Evolutionary conservation across 2,888 invertebrate species (phyloP).

Genomic region (Rotaria macrura): DNA sequence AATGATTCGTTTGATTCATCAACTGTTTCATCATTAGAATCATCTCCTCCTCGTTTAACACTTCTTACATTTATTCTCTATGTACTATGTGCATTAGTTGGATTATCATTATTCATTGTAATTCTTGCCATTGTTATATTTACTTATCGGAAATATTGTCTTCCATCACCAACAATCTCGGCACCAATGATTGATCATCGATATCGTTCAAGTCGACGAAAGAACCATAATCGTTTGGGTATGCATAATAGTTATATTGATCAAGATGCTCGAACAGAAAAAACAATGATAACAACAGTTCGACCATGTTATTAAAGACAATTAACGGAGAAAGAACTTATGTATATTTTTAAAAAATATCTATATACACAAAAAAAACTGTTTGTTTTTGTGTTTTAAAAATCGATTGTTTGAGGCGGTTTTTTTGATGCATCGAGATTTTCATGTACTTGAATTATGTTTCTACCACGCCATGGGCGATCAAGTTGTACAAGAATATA

Average conservation of each 20-base stretch:
- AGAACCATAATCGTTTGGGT: neutral
- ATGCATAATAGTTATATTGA: neutral
- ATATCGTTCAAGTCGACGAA: neutral
- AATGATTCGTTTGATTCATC: neutral
- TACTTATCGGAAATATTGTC: neutral
- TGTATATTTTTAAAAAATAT: constrained; percentile 5
- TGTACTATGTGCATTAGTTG: neutral
- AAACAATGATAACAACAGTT: neutral
- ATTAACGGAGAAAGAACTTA: neutral
- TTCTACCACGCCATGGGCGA: neutral
- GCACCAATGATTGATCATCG: neutral
- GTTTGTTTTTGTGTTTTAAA: neutral
- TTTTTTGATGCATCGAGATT: neutral
- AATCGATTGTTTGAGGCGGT: neutral
- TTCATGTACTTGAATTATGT: neutral
- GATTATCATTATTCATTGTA: neutral
- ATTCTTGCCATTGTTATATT: neutral
- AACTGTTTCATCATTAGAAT: neutral
- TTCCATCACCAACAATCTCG: neutral
- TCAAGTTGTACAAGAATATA: constrained; percentile 13
- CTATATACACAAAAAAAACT: neutral
- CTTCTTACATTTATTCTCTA: neutral
- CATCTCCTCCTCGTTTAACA: neutral
- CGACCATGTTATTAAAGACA: neutral
- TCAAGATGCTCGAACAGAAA: neutral